These are phyloP conservation scores for Agrotis puta DNA, from an alignment of 2,888 invertebrate genomes.

Conservation along the genomic window DNA sequence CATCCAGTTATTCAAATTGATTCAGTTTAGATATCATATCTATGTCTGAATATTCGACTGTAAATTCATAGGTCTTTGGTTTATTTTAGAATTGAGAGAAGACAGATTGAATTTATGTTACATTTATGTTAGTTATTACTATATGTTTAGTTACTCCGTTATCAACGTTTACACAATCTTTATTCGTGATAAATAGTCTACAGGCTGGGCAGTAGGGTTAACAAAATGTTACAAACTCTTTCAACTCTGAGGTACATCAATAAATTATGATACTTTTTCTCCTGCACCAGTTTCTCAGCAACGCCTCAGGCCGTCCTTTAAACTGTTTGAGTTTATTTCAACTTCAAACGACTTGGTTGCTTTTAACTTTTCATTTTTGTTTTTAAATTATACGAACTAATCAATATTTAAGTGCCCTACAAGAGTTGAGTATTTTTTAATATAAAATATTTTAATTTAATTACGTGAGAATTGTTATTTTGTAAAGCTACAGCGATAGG, in stretches of 20 bases:
- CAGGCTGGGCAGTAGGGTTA: background rate
- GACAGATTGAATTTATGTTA: background rate
- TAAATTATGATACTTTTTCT: conserved; percentile 18
- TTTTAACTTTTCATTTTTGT: background rate
- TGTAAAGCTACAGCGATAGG: too few relatives aligned
- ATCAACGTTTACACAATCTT: background rate
- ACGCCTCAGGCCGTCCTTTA: conserved; percentile 1
- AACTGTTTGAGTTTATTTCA: conserved; percentile 46
- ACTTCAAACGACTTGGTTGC: conserved; percentile 18
- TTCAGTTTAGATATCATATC: conserved; percentile 31
- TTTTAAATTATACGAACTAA: background rate
- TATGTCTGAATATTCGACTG: conserved; percentile 8
- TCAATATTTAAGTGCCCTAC: background rate
- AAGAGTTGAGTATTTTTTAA: background rate
- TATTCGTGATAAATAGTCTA: background rate
- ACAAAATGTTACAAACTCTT: background rate
- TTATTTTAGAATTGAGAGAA: conserved; percentile 3
- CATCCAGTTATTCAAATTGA: conserved; percentile 47
- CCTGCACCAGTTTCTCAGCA: conserved; percentile 1
- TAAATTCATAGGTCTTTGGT: conserved; percentile 8
- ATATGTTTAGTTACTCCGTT: background rate
- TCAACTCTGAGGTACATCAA: background rate
- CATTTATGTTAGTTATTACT: background rate
- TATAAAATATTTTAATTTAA: background rate
- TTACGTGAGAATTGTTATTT: too few relatives aligned